These are phyloP conservation scores for Ferrisia virgata DNA, from an alignment of 2,888 invertebrate species.

Conservation along the genomic window DNA sequence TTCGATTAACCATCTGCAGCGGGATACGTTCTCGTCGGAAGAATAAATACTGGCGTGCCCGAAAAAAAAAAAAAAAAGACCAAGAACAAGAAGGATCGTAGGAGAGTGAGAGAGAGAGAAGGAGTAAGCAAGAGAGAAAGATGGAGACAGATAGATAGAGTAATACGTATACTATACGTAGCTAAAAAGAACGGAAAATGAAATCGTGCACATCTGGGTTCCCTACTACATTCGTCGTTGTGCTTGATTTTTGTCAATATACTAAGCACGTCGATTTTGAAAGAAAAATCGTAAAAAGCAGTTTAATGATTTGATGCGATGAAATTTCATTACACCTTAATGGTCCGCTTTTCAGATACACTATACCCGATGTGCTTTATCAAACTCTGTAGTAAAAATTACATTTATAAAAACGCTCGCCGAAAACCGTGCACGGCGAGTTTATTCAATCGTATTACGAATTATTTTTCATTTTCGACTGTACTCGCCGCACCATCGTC, in stretches of 20 bases:
- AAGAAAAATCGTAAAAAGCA: constrained; percentile 1
- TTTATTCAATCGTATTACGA: background rate
- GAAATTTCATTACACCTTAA: constrained; percentile 1
- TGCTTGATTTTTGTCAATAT: background rate
- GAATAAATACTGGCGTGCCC: background rate
- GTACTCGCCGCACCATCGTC: background rate
- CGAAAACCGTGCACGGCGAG: background rate
- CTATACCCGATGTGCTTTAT: background rate
- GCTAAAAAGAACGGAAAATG: background rate
- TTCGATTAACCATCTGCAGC: background rate
- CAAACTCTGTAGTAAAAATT: background rate
- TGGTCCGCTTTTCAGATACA: background rate
- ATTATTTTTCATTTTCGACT: background rate
- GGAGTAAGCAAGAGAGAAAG: background rate
- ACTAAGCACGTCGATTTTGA: background rate
- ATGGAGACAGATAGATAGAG: too few species aligned
- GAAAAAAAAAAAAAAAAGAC: background rate
- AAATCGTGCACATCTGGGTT: background rate
- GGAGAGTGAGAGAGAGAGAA: background rate
- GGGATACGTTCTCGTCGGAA: background rate
- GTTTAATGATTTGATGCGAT: background rate
- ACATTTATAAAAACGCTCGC: background rate
- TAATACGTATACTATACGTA: too few species aligned
- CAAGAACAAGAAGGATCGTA: background rate
- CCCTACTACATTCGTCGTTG: background rate